Evolutionary conservation across 2,797 vertebrate species (phyloP), one percentile per base, ranked within the genome.

Genomic region (Gymnocypris eckloni): DNA sequence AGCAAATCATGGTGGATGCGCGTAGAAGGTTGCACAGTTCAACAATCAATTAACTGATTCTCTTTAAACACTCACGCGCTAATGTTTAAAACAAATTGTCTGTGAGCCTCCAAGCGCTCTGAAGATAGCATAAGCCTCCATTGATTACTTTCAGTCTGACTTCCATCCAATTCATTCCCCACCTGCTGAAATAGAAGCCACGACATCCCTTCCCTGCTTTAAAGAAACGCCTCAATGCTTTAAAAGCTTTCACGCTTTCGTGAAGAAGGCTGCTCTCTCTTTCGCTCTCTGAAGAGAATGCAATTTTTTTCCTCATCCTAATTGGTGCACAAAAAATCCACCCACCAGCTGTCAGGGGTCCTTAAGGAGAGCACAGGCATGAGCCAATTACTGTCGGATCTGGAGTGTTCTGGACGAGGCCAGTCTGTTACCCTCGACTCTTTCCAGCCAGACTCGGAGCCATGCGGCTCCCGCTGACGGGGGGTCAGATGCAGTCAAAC

Each of bases 361-460:
- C 89, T 81, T 82, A 81, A 84, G 82, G 54, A 54, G 88, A 90
- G 92, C 89, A 92, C 90, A 52, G 8, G 78, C 69, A 64, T 54
- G 12, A 92, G 84, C 93, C 93, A 95, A 94, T 94, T 94, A 94
- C 90, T 90, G 90, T 90, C 88, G 52, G 79, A 87, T 84, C 66
- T 81, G 33, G 79, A 84, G 85, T 72, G 43, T 79, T 84, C 85
- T 72, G 78, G 88, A 87, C 6, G 61, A 54, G 59, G 70, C 54
- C 41, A 76, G 91, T 85, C 88, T 86, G 76, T 90, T 90, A 89
- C 75, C 79, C 25, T 85, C 59, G 25, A 50, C 88, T 86, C 88
- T 89, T 85, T 83, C 86, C 87, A 87, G 85, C 88, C 88, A 84
- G 92, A 90, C 89, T 79, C 83, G 73, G 88, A 89, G 87, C 91